These are phyloP conservation scores for Drosophila kuntzei DNA, from an alignment of 2,888 invertebrate genomes.

Conservation along the genomic window DNA sequence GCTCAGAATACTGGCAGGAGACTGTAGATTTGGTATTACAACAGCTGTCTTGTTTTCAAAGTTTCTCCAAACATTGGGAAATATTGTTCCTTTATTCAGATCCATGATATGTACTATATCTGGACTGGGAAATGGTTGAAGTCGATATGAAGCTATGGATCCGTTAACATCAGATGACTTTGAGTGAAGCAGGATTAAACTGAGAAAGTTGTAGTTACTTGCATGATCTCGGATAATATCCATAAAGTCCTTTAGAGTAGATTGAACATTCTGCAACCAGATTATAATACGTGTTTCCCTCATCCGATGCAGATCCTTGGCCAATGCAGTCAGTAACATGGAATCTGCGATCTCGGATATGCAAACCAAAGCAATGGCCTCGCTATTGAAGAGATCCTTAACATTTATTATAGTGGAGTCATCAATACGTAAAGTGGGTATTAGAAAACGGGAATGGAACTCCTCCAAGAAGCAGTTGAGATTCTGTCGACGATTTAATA, in stretches of 20 bases:
- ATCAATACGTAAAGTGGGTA: slow-evolving; percentile 19
- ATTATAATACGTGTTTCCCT: slow-evolving; percentile 31
- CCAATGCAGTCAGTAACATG: slow-evolving; percentile 20
- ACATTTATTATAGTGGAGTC: background rate
- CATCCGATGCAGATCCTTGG: slow-evolving; percentile 27
- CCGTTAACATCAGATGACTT: background rate
- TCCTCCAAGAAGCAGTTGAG: slow-evolving; percentile 8
- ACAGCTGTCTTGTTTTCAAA: slow-evolving; percentile 9
- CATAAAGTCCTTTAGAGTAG: background rate
- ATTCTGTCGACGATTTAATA: slow-evolving; percentile 1
- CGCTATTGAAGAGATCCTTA: slow-evolving; percentile 1
- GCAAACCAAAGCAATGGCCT: slow-evolving; percentile 29
- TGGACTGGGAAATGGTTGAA: slow-evolving; percentile 36
- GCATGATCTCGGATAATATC: background rate
- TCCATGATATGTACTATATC: background rate
- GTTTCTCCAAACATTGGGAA: background rate
- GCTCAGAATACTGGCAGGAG: slow-evolving; percentile 1
- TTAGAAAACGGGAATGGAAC: background rate
- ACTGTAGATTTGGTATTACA: background rate
- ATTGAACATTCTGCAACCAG: background rate
- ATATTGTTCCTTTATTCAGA: background rate
- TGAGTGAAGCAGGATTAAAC: slow-evolving; percentile 28
- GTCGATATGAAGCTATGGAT: slow-evolving; percentile 1
- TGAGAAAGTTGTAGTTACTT: background rate
- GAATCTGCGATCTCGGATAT: slow-evolving; percentile 16